These are phyloP conservation scores for Pseudococcus jackbeardsleyi DNA, from an alignment of 2,888 invertebrate species.

Conservation along the genomic window DNA sequence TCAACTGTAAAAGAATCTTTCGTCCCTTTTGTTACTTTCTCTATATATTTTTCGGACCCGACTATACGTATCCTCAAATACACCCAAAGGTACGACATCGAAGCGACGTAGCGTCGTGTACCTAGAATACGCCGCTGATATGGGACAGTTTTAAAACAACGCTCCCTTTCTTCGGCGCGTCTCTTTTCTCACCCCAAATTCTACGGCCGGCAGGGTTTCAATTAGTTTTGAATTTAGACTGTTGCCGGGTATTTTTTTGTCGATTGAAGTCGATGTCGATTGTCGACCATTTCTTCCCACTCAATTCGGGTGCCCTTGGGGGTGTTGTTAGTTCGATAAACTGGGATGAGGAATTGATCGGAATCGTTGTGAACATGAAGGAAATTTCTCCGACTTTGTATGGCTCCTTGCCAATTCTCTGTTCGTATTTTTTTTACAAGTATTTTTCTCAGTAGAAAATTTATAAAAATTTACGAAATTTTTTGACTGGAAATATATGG, in stretches of 20 bases:
- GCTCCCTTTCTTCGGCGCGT: not conserved
- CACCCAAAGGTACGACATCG: not conserved
- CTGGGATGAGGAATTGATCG: too few species aligned
- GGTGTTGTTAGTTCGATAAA: too few species aligned
- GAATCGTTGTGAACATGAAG: too few species aligned
- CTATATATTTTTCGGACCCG: constrained; percentile 37
- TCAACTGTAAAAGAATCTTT: constrained; percentile 40
- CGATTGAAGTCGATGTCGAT: not conserved
- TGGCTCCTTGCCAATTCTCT: too few species aligned
- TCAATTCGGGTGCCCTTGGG: too few species aligned
- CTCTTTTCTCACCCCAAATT: not conserved
- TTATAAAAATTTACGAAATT: too few species aligned
- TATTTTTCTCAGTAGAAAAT: too few species aligned
- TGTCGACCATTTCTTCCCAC: not conserved
- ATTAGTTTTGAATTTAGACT: constrained; percentile 17
- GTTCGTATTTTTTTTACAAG: too few species aligned
- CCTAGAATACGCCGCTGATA: not conserved
- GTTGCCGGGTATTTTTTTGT: not conserved
- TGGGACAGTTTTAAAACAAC: constrained; percentile 37
- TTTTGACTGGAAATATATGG: too few species aligned
- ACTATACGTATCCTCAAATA: constrained; percentile 2
- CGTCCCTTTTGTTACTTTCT: constrained; percentile 16
- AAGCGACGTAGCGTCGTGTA: not conserved
- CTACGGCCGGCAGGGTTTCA: not conserved
- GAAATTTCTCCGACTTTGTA: too few species aligned